These are phyloP conservation scores for Cheilinus undulatus DNA, from an alignment of 2,113 vertebrate genomes.

Conservation along the genomic window DNA sequence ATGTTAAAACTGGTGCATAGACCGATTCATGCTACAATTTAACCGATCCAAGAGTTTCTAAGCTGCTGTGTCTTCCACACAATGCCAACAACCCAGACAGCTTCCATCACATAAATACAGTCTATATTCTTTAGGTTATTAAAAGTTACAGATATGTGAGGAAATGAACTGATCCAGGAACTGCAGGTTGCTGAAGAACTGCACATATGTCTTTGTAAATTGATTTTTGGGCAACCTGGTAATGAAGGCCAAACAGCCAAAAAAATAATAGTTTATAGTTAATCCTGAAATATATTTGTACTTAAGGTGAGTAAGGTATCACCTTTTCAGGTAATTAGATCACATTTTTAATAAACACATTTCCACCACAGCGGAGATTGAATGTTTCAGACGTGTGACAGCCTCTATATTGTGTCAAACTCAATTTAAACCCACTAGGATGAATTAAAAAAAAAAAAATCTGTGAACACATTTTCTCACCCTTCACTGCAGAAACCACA, in stretches of 20 bases:
- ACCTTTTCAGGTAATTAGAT: slow-evolving; percentile 23
- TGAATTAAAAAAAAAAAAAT: slow-evolving; percentile 8
- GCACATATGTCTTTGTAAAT: not conserved
- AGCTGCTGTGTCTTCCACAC: slow-evolving; percentile 21
- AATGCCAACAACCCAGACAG: slow-evolving; percentile 35
- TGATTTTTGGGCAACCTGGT: not conserved
- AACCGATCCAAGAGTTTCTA: no score
- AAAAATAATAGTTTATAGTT: not conserved
- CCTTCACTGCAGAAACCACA: slow-evolving; percentile 17
- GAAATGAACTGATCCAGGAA: not conserved
- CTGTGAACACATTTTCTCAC: slow-evolving; percentile 5
- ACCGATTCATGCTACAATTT: no score
- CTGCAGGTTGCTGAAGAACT: not conserved
- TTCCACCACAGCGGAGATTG: slow-evolving; percentile 3
- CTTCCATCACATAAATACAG: no score
- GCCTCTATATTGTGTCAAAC: slow-evolving; percentile 28
- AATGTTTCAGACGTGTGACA: slow-evolving; percentile 18
- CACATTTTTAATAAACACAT: slow-evolving; percentile 6
- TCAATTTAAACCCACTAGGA: slow-evolving; percentile 8
- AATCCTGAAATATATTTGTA: not conserved
- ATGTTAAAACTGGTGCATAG: no score
- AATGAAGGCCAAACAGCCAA: not conserved
- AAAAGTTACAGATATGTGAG: no score
- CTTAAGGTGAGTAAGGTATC: not conserved
- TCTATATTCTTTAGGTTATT: no score